Base-by-base conservation (phyloP, 92 coral and sea anemone genomes). In the Anthopleura xanthogrammica region DNA sequence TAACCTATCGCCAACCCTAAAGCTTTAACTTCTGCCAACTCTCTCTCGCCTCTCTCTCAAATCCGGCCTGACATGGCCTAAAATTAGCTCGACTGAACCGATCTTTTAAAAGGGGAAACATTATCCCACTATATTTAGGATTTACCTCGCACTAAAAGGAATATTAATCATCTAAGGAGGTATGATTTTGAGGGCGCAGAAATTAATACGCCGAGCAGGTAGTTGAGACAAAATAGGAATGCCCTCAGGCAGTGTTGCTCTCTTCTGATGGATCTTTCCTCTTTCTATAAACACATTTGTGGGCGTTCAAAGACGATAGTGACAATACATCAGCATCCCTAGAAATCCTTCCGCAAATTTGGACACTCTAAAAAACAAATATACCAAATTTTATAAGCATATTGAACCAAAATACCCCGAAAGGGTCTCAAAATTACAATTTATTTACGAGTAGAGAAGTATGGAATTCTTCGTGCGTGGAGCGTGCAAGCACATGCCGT, bases 171-270 rank as follows among this genome's bases (percentile, higher is more conserved):
- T 72, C 65, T 4, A 39, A 10, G 66, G 77, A 66, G 75, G 75
- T 60, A 81, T 66, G 84, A 62, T 19, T 66, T 81, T 68, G 77
- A 81, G 64, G 66, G 84, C 84, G 41, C 66, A 24, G 77, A 81
- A 68, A 81, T 71, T 52, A 81, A 81, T 81, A 81, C 77, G 74
- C 57, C 41, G 68, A 60, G 24, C 70, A 62, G 84, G 74, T 68
- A 68, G 56, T 14, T 81, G 9, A 60, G 71, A 72, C 52, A 54
- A 81, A 66, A 52, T 43, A 62, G 52, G 60, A 16, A 60, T 81
- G 77, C 65, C 84, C 84, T 70, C 5, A 50, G 77, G 76, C 68
- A 12, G 10, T 54, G 16, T 54, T 54, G 58, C 58, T 64, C 48
- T 41, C 48, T 41, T 16, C 65, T 40, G 60, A 41, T 41, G 57